A percentile compares a stretch with the other conserved stretches of the same genome.
Evolutionary conservation across 2,797 vertebrate species (phyloP).

Genomic region (Pipistrellus pipistrellus): DNA sequence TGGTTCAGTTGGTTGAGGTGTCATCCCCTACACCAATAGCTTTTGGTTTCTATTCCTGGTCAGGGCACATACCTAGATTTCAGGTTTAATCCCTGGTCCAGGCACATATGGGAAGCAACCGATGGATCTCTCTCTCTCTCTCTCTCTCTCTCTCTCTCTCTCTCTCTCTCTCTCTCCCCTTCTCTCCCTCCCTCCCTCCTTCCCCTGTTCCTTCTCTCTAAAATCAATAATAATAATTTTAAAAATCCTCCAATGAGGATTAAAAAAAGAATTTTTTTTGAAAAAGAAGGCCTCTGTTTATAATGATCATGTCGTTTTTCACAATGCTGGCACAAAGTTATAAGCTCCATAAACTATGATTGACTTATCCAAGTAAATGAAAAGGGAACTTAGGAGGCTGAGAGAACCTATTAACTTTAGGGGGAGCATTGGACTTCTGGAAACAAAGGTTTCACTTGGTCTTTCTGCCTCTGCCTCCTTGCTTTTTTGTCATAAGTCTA

Average conservation of each 20-base stretch:
- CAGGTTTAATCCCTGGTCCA: accelerated
- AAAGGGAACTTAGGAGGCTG: constrained; percentile 57
- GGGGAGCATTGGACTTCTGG: constrained; percentile 19
- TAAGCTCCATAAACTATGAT: neutral
- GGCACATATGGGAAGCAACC: neutral
- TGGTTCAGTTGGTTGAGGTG: neutral
- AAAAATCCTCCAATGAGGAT: neutral
- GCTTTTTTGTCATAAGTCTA: constrained; percentile 33
- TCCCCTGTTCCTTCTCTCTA: neutral
- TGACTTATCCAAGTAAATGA: constrained; percentile 1
- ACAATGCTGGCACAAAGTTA: neutral
- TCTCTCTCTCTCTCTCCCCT: no score
- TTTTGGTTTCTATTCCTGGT: neutral
- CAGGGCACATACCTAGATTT: neutral
- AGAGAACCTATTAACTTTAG: neutral
- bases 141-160: no score
- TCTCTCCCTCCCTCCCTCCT: no score
- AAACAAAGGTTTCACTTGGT: constrained; percentile 71
- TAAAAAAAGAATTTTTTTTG: neutral
- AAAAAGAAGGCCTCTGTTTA: neutral
- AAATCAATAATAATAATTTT: neutral
- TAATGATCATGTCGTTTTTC: neutral
- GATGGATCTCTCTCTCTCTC: neutral
- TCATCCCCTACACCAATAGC: neutral
- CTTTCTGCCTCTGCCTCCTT: constrained; percentile 33